phyloP scores from a whole-genome alignment of 2,888 invertebrate species.

The Mythimna ferrago region DNA sequence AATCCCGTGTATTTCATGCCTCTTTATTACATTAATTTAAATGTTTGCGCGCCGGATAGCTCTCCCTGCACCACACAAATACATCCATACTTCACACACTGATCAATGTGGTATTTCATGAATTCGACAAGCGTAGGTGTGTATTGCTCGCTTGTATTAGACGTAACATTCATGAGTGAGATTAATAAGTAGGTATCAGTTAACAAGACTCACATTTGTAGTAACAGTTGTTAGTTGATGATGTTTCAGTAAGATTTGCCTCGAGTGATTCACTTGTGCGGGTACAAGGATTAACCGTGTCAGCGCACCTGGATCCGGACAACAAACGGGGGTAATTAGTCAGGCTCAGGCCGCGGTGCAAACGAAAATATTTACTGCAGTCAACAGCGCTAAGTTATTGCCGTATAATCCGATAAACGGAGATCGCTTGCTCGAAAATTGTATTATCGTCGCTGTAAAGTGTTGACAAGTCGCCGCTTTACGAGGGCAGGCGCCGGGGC shows the following conservation, averaged over 20 bases:
- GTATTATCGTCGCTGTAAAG: constrained; percentile 88
- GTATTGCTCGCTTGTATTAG: not conserved
- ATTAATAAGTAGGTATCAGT: not conserved
- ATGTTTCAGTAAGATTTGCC: constrained; percentile 8
- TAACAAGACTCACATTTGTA: not conserved
- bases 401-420: constrained; percentile 87
- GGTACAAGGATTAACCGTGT: constrained; percentile 78
- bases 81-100: constrained; percentile 64
- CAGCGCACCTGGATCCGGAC: constrained; percentile 83
- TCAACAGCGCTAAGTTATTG: constrained; percentile 83
- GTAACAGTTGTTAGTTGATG: not conserved
- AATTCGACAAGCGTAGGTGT: constrained; percentile 27
- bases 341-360: constrained; percentile 78
- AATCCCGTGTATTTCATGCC: constrained; percentile 85
- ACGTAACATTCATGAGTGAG: not conserved
- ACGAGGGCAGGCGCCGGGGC: constrained; percentile 81
- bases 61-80: constrained; percentile 74
- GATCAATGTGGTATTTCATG: constrained; percentile 58
- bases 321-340: constrained; percentile 84
- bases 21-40: constrained; percentile 91
- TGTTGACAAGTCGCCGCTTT: constrained; percentile 88
- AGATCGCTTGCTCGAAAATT: constrained; percentile 86
- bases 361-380: constrained; percentile 86
- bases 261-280: constrained; percentile 22
- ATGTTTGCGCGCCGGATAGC: constrained; percentile 85